Base-by-base conservation (phyloP, 23 tunicate species). In the Ciona savignyi region DNA sequence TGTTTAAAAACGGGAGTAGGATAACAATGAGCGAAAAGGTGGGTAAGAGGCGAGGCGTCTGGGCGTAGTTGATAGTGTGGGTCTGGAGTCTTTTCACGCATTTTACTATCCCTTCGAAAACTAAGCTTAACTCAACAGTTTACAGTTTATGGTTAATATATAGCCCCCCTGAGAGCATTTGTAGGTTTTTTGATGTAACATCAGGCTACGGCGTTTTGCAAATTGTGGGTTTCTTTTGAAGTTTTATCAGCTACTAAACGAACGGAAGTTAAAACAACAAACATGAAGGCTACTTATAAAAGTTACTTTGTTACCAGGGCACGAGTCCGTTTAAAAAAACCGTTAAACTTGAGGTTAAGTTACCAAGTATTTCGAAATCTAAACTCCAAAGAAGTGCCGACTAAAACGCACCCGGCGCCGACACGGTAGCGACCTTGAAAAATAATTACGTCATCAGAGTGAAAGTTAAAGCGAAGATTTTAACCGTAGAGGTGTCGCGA, bases 1-100 rank as follows among this genome's bases (percentile, higher is more conserved):
- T 73, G 65, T 70, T 81, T 81, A 66, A 81, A 72, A 25, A 33
- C 64, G 56, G 49, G 34, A 32, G 76, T 33, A 31, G 64, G 27
- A 48, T 49, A 72, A 72, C 76, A 72, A 72, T 48, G 76, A 49
- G 1, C 64, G 4, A 48, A 49, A n/a, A n/a, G n/a, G n/a, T n/a
- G n/a, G n/a, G n/a, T n/a, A n/a, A n/a, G n/a, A 72, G 76, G 76
- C 49, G 76, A 64, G 76, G 76, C 76, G 29, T 28, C 34, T 49
- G 33, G 61, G 76, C 49, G 73, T 4, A 51, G 73, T 49, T 69
- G 34, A 31, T 33, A 42, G 56, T 9, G 56, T 15, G 15, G 56
- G 56, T 42, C 56, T 15, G 11, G 9, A 42, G 15, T 15, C 56
- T 15, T 6, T 42, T 42, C 15, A 42, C 15, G 15, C 56, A 9